Evolutionary conservation across 2,888 invertebrate genomes (phyloP).

Genomic region (Leptinotarsa peninsularis): DNA sequence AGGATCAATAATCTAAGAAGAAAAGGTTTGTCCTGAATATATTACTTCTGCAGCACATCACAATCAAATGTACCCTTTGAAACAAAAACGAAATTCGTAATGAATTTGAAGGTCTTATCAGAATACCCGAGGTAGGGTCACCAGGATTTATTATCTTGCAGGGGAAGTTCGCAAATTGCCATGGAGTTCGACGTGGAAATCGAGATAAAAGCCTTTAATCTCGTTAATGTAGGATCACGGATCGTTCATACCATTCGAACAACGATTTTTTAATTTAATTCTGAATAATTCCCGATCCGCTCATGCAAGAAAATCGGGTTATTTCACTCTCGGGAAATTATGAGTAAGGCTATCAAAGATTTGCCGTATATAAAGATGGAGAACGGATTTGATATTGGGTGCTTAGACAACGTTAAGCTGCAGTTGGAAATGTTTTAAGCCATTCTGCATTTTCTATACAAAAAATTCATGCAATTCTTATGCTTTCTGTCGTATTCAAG

Average conservation of each 20-base stretch:
- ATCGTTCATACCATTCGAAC: conserved; percentile 1
- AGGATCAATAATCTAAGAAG: no score
- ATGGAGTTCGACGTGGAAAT: conserved; percentile 12
- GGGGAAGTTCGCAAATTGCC: conserved; percentile 5
- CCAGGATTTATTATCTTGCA: background rate
- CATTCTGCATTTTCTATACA: background rate
- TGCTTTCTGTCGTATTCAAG: no score
- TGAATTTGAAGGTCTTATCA: background rate
- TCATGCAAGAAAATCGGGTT: background rate
- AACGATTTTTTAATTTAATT: conserved; percentile 11
- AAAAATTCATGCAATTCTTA: background rate
- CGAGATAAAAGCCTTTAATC: conserved; percentile 11
- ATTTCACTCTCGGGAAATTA: conserved; percentile 8
- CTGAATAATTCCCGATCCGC: conserved; percentile 1
- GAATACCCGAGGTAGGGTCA: background rate
- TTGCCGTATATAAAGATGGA: background rate
- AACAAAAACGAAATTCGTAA: no score
- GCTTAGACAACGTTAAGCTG: background rate
- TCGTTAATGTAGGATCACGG: conserved; percentile 10
- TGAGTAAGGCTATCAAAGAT: conserved; percentile 5
- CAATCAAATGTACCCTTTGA: no score
- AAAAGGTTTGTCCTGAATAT: no score
- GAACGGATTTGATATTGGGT: background rate
- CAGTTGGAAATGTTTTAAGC: background rate
- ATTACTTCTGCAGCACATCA: no score